Base-by-base conservation (phyloP, 2,113 vertebrate genomes). In the Nothocercus julius region DNA sequence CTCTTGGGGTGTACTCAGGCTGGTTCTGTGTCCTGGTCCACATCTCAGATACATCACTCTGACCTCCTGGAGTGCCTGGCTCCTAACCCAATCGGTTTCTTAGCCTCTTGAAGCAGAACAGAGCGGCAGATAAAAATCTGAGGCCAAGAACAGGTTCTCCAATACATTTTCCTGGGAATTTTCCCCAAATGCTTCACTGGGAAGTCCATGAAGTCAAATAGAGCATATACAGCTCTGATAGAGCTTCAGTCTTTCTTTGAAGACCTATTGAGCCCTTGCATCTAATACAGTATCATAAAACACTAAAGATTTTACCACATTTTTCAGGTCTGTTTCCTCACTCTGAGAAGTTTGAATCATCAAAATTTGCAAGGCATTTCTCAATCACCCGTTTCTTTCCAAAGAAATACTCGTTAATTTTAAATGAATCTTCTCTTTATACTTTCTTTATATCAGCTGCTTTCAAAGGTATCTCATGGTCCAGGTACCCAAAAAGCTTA, bases 301-400 rank as follows among this genome's bases (percentile, higher is more conserved):
- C 7, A 24, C 16, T 25, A 34, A 8, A 47, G 67, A 72, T 25
- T 40, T 7, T 34, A 45, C 32, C 1, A 0, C 30, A 4, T 18
- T n/a, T 72, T 93, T 82, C 24, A 56, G 8, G 4, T 72, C 15
- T 40, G 5, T 53, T 67, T 84, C 11, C 62, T 59, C 18, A n/a
- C 16, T 44, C 11, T 51, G 38, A 42, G 17, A 76, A 25, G 45
- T 80, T 27, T 45, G 13, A 66, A 34, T 88, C 44, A 66, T 38
- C 25, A 38, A 1, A 56, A 77, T 1, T 34, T 66, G 21, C 7
- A 56, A 87, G 32, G 8, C n/a, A 9, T 69, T 83, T 44, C n/a
- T 80, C 0, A 0, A 4, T 73, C 22, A 4, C 49, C 34, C 81
- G 3, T n/a, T 4, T 5, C n/a, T 88, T 73, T 8, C 32, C 47